phyloP scores from a whole-genome alignment of 2,113 vertebrate species.

The Charina bottae region DNA sequence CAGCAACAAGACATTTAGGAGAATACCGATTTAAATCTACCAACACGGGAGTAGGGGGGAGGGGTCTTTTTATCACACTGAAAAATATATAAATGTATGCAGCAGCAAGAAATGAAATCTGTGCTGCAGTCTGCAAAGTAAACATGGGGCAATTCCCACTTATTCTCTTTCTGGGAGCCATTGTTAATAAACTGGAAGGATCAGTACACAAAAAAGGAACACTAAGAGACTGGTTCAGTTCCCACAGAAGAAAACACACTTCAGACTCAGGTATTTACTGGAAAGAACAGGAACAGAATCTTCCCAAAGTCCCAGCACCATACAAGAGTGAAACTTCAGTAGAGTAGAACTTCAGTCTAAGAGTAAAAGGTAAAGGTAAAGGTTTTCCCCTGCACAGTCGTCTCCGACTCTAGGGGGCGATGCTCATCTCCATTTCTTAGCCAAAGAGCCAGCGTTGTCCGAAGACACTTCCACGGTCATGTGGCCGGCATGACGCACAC shows the following conservation, averaged over 20 bases:
- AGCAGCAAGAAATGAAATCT: background rate
- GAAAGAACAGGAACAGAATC: background rate
- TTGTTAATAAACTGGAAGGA: background rate
- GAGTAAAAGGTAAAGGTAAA: too few relatives aligned
- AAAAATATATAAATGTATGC: background rate
- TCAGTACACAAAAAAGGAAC: background rate
- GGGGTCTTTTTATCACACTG: too few relatives aligned
- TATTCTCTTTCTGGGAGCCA: background rate
- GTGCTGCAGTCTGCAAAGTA: background rate
- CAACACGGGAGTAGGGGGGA: background rate
- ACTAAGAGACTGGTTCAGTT: background rate
- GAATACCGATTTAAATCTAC: background rate
- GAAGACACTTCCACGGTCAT: too few relatives aligned
- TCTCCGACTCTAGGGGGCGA: too few relatives aligned
- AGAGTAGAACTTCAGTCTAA: too few relatives aligned
- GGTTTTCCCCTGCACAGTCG: too few relatives aligned
- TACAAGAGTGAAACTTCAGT: background rate
- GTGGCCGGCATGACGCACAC: too few relatives aligned
- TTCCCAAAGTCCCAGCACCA: background rate
- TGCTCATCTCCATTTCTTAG: too few relatives aligned
- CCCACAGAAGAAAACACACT: background rate
- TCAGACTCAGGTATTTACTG: background rate
- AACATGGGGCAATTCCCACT: background rate
- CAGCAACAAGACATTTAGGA: background rate
- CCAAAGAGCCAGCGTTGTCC: too few relatives aligned